phyloP scores from a whole-genome alignment of 2,888 invertebrate species.

The Nephrotoma appendiculata region DNA sequence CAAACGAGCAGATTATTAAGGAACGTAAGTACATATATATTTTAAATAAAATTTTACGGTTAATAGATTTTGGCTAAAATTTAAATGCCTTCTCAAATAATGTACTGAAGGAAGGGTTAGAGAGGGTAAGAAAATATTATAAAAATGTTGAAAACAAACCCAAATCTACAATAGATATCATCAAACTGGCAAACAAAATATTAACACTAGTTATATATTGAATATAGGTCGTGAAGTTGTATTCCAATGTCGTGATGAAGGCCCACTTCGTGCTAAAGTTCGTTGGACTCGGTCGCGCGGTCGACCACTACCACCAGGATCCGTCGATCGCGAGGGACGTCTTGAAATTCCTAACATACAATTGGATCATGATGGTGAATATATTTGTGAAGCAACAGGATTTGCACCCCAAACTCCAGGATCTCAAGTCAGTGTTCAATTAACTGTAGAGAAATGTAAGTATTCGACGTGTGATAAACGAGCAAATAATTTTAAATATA shows the following conservation, averaged over 20 bases:
- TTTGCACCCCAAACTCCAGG: slow-evolving; percentile 47
- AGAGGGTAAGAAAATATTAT: slow-evolving; percentile 30
- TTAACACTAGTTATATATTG: background rate
- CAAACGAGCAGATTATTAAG: slow-evolving; percentile 61
- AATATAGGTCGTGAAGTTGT: slow-evolving; percentile 74
- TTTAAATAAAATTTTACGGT: background rate
- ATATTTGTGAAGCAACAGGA: slow-evolving; percentile 67
- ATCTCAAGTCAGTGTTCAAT: slow-evolving; percentile 48
- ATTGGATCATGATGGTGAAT: slow-evolving; percentile 61
- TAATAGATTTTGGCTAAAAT: background rate
- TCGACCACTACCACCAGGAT: slow-evolving; percentile 58
- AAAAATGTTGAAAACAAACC: background rate
- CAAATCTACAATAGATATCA: background rate
- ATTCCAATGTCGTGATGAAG: slow-evolving; percentile 85
- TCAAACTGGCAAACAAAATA: background rate
- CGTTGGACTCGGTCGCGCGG: slow-evolving; percentile 60
- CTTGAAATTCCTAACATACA: slow-evolving; percentile 74
- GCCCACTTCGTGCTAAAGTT: slow-evolving; percentile 59
- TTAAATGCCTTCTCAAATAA: background rate
- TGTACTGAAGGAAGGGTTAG: slow-evolving; percentile 29
- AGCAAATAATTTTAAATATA: background rate
- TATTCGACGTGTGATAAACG: slow-evolving; percentile 17
- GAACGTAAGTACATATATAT: slow-evolving; percentile 60
- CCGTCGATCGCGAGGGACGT: slow-evolving; percentile 59
- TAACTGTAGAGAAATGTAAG: slow-evolving; percentile 69